phyloP scores from a whole-genome alignment of 2,113 vertebrate genomes.

The Gnathonemus longibarbis region DNA sequence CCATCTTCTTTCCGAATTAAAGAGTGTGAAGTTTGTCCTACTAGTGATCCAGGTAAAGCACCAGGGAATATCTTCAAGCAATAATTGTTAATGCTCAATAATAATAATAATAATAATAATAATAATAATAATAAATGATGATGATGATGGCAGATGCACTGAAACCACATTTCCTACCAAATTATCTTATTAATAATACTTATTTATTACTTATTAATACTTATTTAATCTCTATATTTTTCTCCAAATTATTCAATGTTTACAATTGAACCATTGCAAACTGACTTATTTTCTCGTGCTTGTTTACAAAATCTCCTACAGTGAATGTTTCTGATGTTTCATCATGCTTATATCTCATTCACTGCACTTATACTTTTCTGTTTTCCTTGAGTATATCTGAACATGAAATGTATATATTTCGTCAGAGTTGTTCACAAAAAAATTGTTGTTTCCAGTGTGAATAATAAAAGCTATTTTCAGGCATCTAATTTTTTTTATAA shows the following conservation, averaged over 20 bases:
- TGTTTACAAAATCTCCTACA: not conserved
- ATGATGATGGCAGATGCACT: not conserved
- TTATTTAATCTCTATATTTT: not conserved
- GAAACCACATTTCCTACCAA: not conserved
- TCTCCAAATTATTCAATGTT: not conserved
- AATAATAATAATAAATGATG: not conserved
- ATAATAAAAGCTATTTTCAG: not conserved
- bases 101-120: not conserved
- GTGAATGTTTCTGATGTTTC: not conserved
- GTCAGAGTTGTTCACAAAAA: not conserved
- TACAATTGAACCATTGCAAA: not conserved
- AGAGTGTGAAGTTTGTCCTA: conserved; percentile 23
- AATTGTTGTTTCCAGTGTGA: not conserved
- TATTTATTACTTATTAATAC: not conserved
- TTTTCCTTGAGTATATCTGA: not conserved
- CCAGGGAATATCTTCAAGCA: not conserved
- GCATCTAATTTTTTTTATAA: not conserved
- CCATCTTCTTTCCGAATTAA: conserved; percentile 31
- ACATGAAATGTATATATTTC: not conserved
- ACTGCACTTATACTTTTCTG: not conserved
- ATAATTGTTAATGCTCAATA: not conserved
- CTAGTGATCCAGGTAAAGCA: conserved; percentile 27
- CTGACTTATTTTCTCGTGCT: not conserved
- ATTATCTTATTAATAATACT: not conserved
- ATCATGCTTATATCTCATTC: not conserved